Percentiles rank a stretch among this genome's conserved stretches.
Evolutionary conservation across 2,797 vertebrate species (phyloP).

Genomic region (Eidolon dupreanum): DNA sequence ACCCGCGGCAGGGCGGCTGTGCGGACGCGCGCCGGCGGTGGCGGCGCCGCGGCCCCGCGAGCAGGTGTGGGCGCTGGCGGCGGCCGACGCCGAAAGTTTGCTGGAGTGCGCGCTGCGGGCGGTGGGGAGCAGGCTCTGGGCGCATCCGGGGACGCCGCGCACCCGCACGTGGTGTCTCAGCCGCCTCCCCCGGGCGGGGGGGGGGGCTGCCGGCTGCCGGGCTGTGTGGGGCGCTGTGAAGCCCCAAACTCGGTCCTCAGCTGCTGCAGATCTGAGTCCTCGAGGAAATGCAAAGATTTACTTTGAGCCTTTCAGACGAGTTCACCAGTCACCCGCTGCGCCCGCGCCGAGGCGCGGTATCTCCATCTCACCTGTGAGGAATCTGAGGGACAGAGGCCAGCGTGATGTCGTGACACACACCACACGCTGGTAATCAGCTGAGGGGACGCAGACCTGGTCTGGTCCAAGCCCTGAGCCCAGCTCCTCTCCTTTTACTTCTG

Average conservation of each 20-base stretch:
- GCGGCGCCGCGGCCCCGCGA: neutral
- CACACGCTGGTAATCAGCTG: neutral
- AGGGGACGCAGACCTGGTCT: neutral
- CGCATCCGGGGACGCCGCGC: neutral
- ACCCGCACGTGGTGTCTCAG: neutral
- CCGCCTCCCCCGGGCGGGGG: neutral
- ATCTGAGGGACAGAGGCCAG: neutral
- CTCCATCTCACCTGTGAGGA: neutral
- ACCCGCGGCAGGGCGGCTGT: neutral
- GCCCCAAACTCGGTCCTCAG: neutral
- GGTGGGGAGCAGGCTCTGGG: neutral
- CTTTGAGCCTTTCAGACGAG: neutral
- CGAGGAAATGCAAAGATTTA: neutral
- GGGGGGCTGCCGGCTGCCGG: too few relatives aligned
- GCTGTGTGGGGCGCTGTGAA: too few relatives aligned
- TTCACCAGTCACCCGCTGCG: neutral
- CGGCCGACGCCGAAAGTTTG: slow-evolving; percentile 55
- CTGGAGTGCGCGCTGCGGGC: neutral
- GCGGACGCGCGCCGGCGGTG: neutral
- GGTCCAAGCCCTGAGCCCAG: neutral
- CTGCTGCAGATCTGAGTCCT: neutral
- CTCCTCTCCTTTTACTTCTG: neutral
- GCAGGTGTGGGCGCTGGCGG: neutral
- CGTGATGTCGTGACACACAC: neutral
- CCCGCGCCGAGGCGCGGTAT: neutral